Base-by-base conservation (phyloP, 2,888 invertebrate species). In the Nebria brevicollis region DNA sequence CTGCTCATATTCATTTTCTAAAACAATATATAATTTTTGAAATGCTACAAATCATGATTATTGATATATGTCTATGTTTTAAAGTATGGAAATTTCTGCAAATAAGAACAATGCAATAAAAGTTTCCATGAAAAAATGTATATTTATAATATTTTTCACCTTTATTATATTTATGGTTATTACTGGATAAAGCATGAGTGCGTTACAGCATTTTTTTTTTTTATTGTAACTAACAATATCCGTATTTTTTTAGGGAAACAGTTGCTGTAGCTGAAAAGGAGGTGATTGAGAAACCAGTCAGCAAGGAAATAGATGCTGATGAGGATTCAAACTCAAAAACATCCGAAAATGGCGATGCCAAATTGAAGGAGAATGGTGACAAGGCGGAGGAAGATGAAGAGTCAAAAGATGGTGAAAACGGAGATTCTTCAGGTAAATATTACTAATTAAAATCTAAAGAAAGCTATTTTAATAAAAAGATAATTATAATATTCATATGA, bases 341-440 rank as follows among this genome's bases (percentile, higher is more conserved):
- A 82, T 86, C 88, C 68, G 86, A 85, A 76, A 86, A 85, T 15
- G 89, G 88, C 42, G 89, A 89, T 25, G 87, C 88, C 64, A 88
- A 89, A 68, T 88, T 82, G 87, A 88, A 89, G 85, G 90, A 90
- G 84, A 90, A 90, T 84, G 89, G 90, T 64, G 87, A 89, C 0
- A 85, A 84, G 11, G 84, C 82, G 13, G 90, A 90, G 79, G 89
- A 90, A 83, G 88, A 89, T 74, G 89, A 89, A 77, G 89, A 89
- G 78, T 87, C 86, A 75, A 89, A 89, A 85, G 87, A 88, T 66
- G 87, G 87, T 20, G 89, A 89, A 83, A 89, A 90, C 83, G 90
- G 90, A 25, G 88, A 88, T 79, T 88, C 88, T 75, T 89, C 88
- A 87, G 90, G 90, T 89, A 85, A 77, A 68, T 75, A 41, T 73